Base-by-base conservation (phyloP, 1,140 invertebrate genomes). In the Drosophila virilis region DNA sequence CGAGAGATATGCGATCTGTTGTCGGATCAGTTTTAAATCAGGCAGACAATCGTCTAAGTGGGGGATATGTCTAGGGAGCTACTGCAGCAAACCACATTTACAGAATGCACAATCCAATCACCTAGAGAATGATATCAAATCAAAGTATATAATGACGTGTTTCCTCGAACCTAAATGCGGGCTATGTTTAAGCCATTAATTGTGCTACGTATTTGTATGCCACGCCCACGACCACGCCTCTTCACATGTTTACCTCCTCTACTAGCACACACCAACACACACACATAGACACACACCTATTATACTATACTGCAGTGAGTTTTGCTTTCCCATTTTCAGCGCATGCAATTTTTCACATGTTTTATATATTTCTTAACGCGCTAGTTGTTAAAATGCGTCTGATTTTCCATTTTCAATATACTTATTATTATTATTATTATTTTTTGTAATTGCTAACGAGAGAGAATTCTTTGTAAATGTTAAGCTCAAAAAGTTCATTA, bases 1-100 rank as follows among this genome's bases (percentile, higher is more conserved):
- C 95, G 96, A 91, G 96, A 97, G 94, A 94, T 98, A 78, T 98
- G 97, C 91, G 95, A 98, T 92, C 94, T 98, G 72, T 93, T 98
- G 79, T 95, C 95, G 90, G 97, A 98, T 93, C 97, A 98, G 93
- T 98, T 98, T 94, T 96, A 95, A 90, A 78, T 13, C 51, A 52
- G 28, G 28, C 32, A 37, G 40, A 46, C 40, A 46, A 46, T 58
- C 66, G 54, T 62, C 32, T 62, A 76, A 46, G 22, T 59, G 50
- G 69, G 51, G 66, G 58, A 69, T 69, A 57, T 59, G 59, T 58
- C 75, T 70, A 72, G 50, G 62, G 58, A 82, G 73, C 74, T 54
- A 81, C 68, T 71, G 74, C 82, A 86, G 72, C 68, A 54, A 77
- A 65, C 78, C 72, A 54, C 51, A 79, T 85, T 79, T 76, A 86